Conservation (phyloP, 2,888 invertebrate species). For the Scelioninae gen. 1 region DNA sequence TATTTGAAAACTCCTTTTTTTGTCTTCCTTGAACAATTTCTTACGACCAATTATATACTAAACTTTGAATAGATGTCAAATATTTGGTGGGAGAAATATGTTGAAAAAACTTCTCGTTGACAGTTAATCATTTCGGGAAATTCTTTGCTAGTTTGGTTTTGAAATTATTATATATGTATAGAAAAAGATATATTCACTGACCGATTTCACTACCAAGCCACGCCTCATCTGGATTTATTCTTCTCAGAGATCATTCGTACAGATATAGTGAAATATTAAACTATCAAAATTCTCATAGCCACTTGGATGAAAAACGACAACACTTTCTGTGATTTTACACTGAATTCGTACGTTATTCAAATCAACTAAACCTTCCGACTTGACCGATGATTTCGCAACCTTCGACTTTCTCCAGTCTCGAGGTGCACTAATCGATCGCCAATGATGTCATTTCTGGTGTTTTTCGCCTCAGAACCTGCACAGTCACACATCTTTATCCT, state of each 20-base stretch:
- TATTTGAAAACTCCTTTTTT: slow-evolving; percentile 34
- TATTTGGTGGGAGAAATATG: too few relatives aligned
- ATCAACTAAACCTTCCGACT: too few relatives aligned
- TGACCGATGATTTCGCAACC: slow-evolving; percentile 27
- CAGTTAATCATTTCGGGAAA: slow-evolving; percentile 13
- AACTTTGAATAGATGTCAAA: too few relatives aligned
- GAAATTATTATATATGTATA: too few relatives aligned
- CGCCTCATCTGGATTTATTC: not conserved
- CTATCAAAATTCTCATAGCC: slow-evolving; percentile 1
- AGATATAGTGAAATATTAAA: slow-evolving; percentile 10
- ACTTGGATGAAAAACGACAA: too few relatives aligned
- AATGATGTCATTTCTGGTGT: slow-evolving; percentile 51
- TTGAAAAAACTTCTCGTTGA: too few relatives aligned
- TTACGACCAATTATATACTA: slow-evolving; percentile 30
- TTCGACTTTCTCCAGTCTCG: not conserved
- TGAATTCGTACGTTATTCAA: too few relatives aligned
- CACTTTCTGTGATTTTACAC: too few relatives aligned
- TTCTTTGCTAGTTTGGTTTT: not conserved
- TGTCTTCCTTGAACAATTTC: slow-evolving; percentile 5
- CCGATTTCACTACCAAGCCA: slow-evolving; percentile 18
- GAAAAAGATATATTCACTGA: not conserved
- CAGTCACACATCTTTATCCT: slow-evolving; percentile 59
- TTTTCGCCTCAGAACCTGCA: slow-evolving; percentile 50
- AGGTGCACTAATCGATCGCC: slow-evolving; percentile 1
- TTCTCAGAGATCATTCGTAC: not conserved